These are phyloP conservation scores for Cabera pusaria DNA, from an alignment of 2,888 invertebrate species.

Conservation along the genomic window DNA sequence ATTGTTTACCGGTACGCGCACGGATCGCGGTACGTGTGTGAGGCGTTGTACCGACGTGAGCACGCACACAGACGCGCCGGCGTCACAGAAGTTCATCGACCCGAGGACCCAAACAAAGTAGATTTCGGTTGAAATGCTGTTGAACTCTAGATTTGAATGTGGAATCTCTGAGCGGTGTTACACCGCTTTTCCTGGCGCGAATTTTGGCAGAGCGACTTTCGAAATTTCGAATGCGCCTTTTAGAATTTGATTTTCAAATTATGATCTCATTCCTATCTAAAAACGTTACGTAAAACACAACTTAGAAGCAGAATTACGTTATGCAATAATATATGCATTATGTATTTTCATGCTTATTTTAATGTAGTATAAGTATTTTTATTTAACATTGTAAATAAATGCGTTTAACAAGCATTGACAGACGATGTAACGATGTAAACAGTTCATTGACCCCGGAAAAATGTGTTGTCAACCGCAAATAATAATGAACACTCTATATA, in stretches of 20 bases:
- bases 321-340: conserved; percentile 5
- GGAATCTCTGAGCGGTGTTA: conserved; percentile 60
- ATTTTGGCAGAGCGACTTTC: conserved; percentile 54
- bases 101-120: conserved; percentile 82
- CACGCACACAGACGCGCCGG: conserved; percentile 66
- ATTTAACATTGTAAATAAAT: conserved; percentile 24
- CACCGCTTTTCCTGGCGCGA: conserved; percentile 58
- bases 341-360: conserved; percentile 2
- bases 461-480: conserved; percentile 55
- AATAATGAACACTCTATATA: no score
- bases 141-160: conserved; percentile 78
- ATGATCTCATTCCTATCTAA: no score
- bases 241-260: not conserved
- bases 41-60: conserved; percentile 50
- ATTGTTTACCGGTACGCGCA: conserved; percentile 52
- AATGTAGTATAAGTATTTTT: no score
- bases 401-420: conserved; percentile 18
- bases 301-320: no score
- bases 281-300: no score
- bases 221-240: conserved; percentile 31
- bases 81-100: conserved; percentile 74
- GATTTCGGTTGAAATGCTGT: conserved; percentile 81
- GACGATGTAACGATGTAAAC: conserved; percentile 51
- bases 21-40: conserved; percentile 56
- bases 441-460: conserved; percentile 72